Percentiles rank a stretch among this genome's conserved stretches.
Conservation (phyloP, 2,888 invertebrate species). For the Lissocephala sabroskyi region DNA sequence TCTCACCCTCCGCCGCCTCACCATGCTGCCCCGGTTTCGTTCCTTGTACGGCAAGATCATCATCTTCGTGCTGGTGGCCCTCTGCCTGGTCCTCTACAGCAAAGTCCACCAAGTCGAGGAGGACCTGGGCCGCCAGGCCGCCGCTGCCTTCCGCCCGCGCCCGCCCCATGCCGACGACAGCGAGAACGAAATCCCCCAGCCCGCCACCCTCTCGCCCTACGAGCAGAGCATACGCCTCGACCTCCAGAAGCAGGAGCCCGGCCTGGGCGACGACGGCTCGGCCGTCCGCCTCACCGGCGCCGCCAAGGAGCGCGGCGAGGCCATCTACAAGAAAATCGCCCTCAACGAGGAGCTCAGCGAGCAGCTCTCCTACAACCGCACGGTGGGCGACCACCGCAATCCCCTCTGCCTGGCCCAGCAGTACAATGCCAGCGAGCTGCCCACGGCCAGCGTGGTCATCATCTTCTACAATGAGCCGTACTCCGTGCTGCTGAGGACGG, state of each 20-base stretch:
- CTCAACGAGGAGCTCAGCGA: constrained; percentile 92
- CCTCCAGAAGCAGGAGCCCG: constrained; percentile 78
- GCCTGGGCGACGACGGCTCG: constrained; percentile 82
- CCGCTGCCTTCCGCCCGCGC: constrained; percentile 12
- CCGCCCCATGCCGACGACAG: constrained; percentile 30
- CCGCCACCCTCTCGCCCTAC: constrained; percentile 43
- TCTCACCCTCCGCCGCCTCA: too few species aligned
- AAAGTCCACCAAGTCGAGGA: constrained; percentile 52
- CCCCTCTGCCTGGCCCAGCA: constrained; percentile 60
- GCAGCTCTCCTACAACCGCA: constrained; percentile 87
- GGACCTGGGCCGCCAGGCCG: constrained; percentile 13
- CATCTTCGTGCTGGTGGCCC: constrained; percentile 63
- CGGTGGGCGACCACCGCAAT: constrained; percentile 72
- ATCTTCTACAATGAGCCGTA: constrained; percentile 95
- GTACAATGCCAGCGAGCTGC: constrained; percentile 78
- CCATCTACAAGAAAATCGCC: constrained; percentile 85
- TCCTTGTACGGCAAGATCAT: constrained; percentile 71
- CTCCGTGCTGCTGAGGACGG: constrained; percentile 84
- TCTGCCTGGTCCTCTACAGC: constrained; percentile 68
- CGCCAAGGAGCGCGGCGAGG: constrained; percentile 79
- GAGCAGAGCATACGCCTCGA: constrained; percentile 75
- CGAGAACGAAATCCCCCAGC: constrained; percentile 46
- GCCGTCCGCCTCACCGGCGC: constrained; percentile 79
- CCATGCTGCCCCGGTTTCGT: constrained; percentile 71
- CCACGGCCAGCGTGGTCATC: constrained; percentile 84